Evolutionary conservation across 1,140 invertebrate genomes (phyloP).

Genomic region (Drosophila simulans): DNA sequence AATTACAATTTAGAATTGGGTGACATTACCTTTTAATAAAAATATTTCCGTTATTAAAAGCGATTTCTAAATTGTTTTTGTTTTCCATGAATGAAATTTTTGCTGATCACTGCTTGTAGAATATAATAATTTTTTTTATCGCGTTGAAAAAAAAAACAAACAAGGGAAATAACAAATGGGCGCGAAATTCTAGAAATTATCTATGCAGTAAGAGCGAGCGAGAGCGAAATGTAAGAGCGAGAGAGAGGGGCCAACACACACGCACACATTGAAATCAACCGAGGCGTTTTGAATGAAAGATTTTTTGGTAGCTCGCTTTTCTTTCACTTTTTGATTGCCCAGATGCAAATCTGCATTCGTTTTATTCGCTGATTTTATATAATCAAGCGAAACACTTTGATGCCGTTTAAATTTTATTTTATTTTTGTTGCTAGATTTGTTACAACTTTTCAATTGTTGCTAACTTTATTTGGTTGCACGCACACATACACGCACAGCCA

Average conservation of each 20-base stretch:
- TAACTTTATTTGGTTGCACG: constrained; percentile 20
- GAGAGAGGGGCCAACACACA: constrained; percentile 13
- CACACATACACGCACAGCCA: constrained; percentile 6
- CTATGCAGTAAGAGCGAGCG: constrained; percentile 38
- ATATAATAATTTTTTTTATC: constrained; percentile 11
- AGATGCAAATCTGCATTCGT: constrained; percentile 19
- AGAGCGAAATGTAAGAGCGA: constrained; percentile 23
- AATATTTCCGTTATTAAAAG: constrained; percentile 84
- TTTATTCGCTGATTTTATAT: constrained; percentile 41
- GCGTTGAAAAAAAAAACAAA: neutral
- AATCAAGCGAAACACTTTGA: constrained; percentile 33
- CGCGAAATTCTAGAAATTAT: constrained; percentile 55
- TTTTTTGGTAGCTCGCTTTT: constrained; percentile 28
- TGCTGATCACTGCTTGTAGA: constrained; percentile 32
- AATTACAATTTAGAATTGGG: constrained; percentile 42
- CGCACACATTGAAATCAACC: constrained; percentile 25
- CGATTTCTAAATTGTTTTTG: constrained; percentile 84
- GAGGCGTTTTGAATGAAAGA: constrained; percentile 52
- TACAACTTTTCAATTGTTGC: constrained; percentile 21
- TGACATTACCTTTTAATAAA: constrained; percentile 84
- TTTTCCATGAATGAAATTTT: constrained; percentile 83
- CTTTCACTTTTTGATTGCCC: constrained; percentile 25
- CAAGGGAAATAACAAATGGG: constrained; percentile 37
- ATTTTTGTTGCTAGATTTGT: constrained; percentile 5
- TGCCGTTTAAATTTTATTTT: constrained; percentile 21